Conservation (phyloP, 2,113 vertebrate species). For the Chrysochloris asiatica region DNA sequence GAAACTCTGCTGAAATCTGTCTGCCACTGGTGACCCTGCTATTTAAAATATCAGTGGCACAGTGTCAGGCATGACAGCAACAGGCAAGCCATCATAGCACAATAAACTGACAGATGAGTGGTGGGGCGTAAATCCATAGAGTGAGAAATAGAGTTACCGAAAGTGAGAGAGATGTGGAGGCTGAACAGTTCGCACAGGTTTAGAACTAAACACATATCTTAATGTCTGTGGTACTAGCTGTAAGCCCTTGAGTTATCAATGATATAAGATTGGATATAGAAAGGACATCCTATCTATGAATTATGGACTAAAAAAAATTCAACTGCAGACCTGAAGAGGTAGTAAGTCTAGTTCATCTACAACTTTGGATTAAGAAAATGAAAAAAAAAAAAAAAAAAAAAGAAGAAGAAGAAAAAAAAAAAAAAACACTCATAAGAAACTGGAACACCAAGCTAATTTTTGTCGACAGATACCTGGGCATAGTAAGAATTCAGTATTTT, state of each 20-base stretch:
- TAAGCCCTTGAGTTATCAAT: neutral
- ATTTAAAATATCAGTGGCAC: no score
- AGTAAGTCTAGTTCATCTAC: neutral
- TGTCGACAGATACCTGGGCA: neutral
- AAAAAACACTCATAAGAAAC: neutral
- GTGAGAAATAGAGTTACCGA: neutral
- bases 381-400: no score
- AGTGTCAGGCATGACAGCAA: no score
- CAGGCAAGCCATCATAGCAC: no score
- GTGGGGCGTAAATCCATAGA: neutral
- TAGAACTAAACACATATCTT: neutral
- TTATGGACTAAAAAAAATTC: neutral
- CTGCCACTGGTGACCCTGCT: no score
- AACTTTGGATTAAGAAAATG: neutral
- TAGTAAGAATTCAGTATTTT: neutral
- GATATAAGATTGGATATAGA: neutral
- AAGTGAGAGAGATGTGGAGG: neutral
- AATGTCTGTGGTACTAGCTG: fast-evolving
- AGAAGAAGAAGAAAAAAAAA: no score
- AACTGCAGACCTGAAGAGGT: neutral
- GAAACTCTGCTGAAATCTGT: no score
- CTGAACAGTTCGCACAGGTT: neutral
- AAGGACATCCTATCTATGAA: neutral
- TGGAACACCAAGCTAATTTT: neutral
- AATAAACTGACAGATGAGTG: neutral